Percentiles rank a stretch among this genome's conserved stretches.
These are phyloP conservation scores for Oophaga sylvatica DNA, from an alignment of 2,797 vertebrate species.

Conservation along the genomic window DNA sequence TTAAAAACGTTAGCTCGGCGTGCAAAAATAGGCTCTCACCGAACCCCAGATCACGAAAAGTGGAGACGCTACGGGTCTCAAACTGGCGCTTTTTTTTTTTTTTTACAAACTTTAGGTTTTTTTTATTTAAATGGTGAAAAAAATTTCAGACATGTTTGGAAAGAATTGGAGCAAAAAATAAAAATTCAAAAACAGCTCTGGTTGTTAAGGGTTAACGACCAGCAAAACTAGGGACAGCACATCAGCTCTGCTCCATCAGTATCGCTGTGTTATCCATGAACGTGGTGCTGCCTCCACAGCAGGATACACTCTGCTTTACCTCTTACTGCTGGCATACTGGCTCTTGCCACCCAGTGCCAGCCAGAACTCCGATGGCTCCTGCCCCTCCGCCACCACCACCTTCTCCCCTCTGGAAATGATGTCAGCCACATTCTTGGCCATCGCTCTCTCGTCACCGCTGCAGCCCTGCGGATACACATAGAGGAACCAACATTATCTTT, in stretches of 20 bases:
- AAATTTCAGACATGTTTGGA: too few species aligned
- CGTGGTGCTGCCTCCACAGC: neutral
- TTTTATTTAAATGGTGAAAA: too few species aligned
- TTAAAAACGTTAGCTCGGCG: too few species aligned
- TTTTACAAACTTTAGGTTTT: too few species aligned
- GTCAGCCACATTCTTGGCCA: conserved; percentile 82
- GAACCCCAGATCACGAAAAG: too few species aligned
- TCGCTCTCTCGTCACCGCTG: conserved; percentile 85
- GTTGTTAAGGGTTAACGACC: too few species aligned
- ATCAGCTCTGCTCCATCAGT: neutral
- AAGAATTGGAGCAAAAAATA: too few species aligned
- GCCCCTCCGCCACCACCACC: conserved; percentile 82
- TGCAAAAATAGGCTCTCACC: too few species aligned
- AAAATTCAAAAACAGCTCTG: too few species aligned
- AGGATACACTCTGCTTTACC: conserved; percentile 67
- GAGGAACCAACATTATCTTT: neutral
- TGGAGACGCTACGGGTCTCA: too few species aligned
- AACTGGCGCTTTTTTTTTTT: too few species aligned
- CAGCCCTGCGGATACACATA: conserved; percentile 75
- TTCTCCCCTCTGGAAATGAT: conserved; percentile 83
- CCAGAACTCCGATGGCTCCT: conserved; percentile 87
- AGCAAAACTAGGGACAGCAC: too few species aligned
- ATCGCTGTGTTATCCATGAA: neutral
- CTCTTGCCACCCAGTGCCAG: conserved; percentile 83
- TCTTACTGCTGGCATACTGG: conserved; percentile 82